Evolutionary conservation across 30 jellyfish, hydroid and myxozoan genomes (phyloP), one percentile per base, ranked within the genome.

Genomic region (Hydractinia symbiolongicarpus): DNA sequence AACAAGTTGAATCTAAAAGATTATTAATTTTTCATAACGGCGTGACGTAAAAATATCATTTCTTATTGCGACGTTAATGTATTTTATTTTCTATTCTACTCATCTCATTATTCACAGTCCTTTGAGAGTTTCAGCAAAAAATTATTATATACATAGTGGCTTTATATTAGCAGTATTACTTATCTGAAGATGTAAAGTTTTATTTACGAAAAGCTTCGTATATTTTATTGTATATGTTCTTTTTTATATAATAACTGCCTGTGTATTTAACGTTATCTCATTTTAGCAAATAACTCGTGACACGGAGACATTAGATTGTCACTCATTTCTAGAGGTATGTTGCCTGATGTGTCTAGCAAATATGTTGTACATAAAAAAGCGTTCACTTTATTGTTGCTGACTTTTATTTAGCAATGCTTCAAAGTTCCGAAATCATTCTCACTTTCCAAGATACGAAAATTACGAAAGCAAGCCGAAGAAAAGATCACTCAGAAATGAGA

Each of bases 381-480:
- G 17, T 11, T 40, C 14, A 11, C 21, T 20, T n/a, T 11, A 68
- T n/a, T 40, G 21, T n/a, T 11, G 1, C 50, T 13, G 13, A 15
- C n/a, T n/a, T 10, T 52, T 72, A 8, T 74, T 21, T 74, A 91
- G 98, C 85, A 67, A 5, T 84, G 95, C 52, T 91, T 91, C 58
- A 83, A 61, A 61, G 73, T 91, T 7, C 96, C 98, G 9, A 94
- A 94, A 50, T 73, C 96, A 9, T 82, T 91, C 50, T 84, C 98
- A n/a, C 79, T 79, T 87, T 79, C 96, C 7, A 86, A 83, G 56
- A 86, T 91, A 11, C 15, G 14, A 51, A 61, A 77, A 60, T 79
- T 77, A 5, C 85, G 85, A 52, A 56, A 53, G 15, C 30, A 77
- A 54, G 82, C 77, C 15, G 21, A 66, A 5, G 69, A 50, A 74